A percentile compares a stretch with the other conserved stretches of the same genome.
phyloP scores from a whole-genome alignment of 2,888 invertebrate species.

The Chrysolina americana region DNA sequence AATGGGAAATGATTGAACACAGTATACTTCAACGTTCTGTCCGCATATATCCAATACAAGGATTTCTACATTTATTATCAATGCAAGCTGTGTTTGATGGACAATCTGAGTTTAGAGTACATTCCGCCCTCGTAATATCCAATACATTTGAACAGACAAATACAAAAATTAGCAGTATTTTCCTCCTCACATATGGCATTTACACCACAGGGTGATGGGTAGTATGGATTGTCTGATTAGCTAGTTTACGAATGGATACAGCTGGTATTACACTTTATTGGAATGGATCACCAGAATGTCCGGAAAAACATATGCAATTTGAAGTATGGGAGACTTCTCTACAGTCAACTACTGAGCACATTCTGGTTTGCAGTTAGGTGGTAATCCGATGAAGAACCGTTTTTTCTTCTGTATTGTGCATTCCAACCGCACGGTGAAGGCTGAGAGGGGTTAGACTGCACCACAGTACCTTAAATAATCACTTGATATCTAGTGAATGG shows the following conservation, averaged over 20 bases:
- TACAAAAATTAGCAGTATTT: slow-evolving; percentile 72
- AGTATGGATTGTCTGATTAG: slow-evolving; percentile 70
- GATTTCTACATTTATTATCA: slow-evolving; percentile 75
- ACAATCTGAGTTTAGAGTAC: slow-evolving; percentile 78
- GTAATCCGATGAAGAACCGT: slow-evolving; percentile 78
- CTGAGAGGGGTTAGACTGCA: slow-evolving; percentile 69
- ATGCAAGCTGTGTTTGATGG: slow-evolving; percentile 79
- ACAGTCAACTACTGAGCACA: slow-evolving; percentile 79
- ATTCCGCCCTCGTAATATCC: slow-evolving; percentile 78
- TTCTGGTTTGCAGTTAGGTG: slow-evolving; percentile 84
- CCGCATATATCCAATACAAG: slow-evolving; percentile 82
- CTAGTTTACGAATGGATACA: slow-evolving; percentile 50
- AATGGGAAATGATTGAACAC: slow-evolving; percentile 80
- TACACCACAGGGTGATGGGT: slow-evolving; percentile 78
- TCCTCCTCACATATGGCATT: slow-evolving; percentile 75
- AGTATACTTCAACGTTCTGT: slow-evolving; percentile 80
- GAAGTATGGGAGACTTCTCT: slow-evolving; percentile 74
- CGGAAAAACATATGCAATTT: slow-evolving; percentile 73
- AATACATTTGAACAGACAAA: slow-evolving; percentile 74
- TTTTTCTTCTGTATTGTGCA: slow-evolving; percentile 77
- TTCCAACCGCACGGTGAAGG: slow-evolving; percentile 78
- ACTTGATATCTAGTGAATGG: slow-evolving; percentile 75
- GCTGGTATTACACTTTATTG: slow-evolving; percentile 64
- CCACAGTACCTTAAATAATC: slow-evolving; percentile 60
- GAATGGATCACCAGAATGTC: slow-evolving; percentile 75